These are phyloP conservation scores for Sycophila sp. DNA, from an alignment of 1,140 invertebrate genomes.

Conservation along the genomic window DNA sequence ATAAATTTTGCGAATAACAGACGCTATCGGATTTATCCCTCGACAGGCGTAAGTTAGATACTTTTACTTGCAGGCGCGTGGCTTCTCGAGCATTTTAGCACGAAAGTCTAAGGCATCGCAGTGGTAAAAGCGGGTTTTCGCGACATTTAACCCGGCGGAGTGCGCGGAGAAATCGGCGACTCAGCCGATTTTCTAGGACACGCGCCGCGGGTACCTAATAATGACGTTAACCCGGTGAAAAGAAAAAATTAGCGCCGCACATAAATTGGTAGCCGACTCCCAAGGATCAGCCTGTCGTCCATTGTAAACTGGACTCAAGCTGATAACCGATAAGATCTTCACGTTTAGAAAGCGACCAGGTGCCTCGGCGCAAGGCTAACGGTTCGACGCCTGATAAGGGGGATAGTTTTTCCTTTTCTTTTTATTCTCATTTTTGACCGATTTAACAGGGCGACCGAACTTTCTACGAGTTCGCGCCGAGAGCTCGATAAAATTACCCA, in stretches of 20 bases:
- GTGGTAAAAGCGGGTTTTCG: conserved; percentile 27
- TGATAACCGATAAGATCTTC: conserved; percentile 34
- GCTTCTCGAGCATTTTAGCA: not conserved
- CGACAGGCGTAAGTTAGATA: no score
- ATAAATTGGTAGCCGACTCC: conserved; percentile 15
- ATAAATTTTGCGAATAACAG: not conserved
- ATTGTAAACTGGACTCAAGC: conserved; percentile 15
- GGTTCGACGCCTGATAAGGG: not conserved
- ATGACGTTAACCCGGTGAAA: conserved; percentile 11
- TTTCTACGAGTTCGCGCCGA: not conserved
- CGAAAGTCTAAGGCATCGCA: not conserved
- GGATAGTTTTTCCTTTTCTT: not conserved
- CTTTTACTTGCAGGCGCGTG: no score
- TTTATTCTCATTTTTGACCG: not conserved
- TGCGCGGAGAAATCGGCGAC: conserved; percentile 24
- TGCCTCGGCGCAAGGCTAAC: not conserved
- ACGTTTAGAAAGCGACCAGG: conserved; percentile 24
- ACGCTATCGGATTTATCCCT: no score
- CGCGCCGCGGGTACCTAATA: conserved; percentile 4
- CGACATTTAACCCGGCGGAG: conserved; percentile 29
- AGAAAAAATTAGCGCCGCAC: not conserved
- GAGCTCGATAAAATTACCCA: not conserved
- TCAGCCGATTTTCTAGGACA: conserved; percentile 36
- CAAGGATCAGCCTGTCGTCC: conserved; percentile 3
- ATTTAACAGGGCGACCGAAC: conserved; percentile 5